Evolutionary conservation across 2,113 vertebrate genomes (phyloP).

Genomic region (Galeopterus variegatus): DNA sequence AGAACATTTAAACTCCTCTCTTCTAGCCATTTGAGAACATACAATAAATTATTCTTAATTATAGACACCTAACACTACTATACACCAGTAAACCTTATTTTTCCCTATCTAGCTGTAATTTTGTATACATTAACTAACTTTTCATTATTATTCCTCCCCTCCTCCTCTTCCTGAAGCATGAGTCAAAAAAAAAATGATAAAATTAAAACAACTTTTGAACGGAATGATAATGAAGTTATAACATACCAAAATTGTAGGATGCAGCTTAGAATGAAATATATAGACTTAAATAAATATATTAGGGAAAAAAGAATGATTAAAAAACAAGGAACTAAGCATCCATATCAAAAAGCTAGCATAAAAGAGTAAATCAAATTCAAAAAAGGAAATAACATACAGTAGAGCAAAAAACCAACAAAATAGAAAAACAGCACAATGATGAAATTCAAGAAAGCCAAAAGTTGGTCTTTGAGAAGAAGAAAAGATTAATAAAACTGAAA

Average conservation of each 20-base stretch:
- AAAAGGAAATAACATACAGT: constrained; percentile 30
- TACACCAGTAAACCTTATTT: no score
- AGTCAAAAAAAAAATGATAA: background rate
- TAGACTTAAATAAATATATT: background rate
- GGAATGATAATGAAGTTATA: background rate
- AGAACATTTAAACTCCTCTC: no score
- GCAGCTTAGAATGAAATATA: background rate
- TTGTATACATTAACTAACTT: no score
- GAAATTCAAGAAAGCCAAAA: background rate
- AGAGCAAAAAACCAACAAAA: background rate
- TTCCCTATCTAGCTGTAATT: no score
- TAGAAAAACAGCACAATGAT: background rate
- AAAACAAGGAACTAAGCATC: background rate
- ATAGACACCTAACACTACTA: no score
- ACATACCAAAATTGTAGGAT: background rate
- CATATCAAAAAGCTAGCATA: background rate
- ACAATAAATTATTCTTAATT: no score
- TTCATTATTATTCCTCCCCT: no score
- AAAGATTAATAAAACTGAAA: background rate
- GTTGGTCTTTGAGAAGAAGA: background rate
- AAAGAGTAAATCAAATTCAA: background rate
- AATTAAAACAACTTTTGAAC: background rate
- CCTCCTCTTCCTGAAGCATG: no score
- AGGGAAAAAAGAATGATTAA: background rate
- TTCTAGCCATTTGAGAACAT: no score